Percentiles rank a stretch among this genome's conserved stretches.
Evolutionary conservation across 2,797 vertebrate genomes (phyloP).

Genomic region (Rhyacichthys aspro): DNA sequence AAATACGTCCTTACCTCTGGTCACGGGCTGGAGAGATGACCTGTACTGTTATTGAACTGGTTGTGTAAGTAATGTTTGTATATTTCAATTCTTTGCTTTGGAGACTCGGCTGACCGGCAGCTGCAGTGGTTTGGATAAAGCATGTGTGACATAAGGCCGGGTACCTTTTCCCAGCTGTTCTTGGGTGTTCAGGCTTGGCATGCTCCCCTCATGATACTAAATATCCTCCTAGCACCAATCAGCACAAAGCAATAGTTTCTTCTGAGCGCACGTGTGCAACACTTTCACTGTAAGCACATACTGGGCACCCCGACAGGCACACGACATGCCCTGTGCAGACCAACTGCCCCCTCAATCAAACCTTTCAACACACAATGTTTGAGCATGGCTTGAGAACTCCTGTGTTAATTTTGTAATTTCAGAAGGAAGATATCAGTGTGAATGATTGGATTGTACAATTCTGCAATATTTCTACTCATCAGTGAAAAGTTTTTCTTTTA

Average conservation of each 20-base stretch:
- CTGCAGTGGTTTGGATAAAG: slow-evolving; percentile 52
- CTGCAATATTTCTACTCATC: too few species aligned
- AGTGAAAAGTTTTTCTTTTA: too few species aligned
- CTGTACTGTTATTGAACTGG: slow-evolving; percentile 56
- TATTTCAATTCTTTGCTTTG: too few species aligned
- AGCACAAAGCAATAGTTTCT: slow-evolving; percentile 70
- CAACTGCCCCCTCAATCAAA: slow-evolving; percentile 71
- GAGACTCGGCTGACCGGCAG: slow-evolving; percentile 46
- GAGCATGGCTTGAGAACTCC: slow-evolving; percentile 18
- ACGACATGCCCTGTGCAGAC: slow-evolving; percentile 52
- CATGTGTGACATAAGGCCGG: slow-evolving; percentile 32
- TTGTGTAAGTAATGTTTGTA: slow-evolving; percentile 36
- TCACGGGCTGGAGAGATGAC: slow-evolving; percentile 31
- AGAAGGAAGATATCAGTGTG: too few species aligned
- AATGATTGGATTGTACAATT: too few species aligned
- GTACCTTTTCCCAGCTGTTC: slow-evolving; percentile 81
- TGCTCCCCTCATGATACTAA: slow-evolving; percentile 46
- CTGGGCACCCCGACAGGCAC: slow-evolving; percentile 52
- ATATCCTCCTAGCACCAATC: slow-evolving; percentile 37
- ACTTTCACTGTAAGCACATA: slow-evolving; percentile 44
- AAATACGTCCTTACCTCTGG: slow-evolving; percentile 64
- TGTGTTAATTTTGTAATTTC: too few species aligned
- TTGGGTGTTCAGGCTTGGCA: slow-evolving; percentile 33
- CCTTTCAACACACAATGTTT: slow-evolving; percentile 26
- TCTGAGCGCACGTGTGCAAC: slow-evolving; percentile 58